These are phyloP conservation scores for Coelinius sp. DNA, from an alignment of 2,888 invertebrate genomes.

Conservation along the genomic window DNA sequence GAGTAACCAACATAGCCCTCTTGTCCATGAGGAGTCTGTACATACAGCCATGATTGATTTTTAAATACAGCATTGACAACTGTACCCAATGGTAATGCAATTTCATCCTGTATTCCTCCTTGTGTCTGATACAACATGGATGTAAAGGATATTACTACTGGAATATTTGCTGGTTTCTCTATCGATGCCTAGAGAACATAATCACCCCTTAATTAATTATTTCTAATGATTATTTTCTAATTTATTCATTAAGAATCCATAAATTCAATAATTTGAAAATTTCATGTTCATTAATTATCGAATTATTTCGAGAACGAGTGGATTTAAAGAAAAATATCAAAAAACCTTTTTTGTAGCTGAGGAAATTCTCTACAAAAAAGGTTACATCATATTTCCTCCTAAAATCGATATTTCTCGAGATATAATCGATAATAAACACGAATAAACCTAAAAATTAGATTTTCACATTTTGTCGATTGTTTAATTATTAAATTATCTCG, in stretches of 20 bases:
- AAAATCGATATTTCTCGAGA: too few species aligned
- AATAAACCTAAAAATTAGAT: too few species aligned
- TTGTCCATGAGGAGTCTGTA: constrained; percentile 87
- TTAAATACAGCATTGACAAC: constrained; percentile 91
- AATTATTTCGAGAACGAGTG: too few species aligned
- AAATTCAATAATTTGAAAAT: too few species aligned
- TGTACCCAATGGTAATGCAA: constrained; percentile 83
- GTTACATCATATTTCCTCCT: too few species aligned
- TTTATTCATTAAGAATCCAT: background rate
- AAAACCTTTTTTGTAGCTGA: too few species aligned
- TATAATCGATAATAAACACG: background rate
- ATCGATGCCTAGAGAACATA: constrained; percentile 86
- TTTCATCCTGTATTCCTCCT: constrained; percentile 79
- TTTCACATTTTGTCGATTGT: too few species aligned
- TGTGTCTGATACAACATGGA: constrained; percentile 83
- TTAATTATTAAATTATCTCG: too few species aligned
- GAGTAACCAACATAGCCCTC: constrained; percentile 86
- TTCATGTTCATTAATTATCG: too few species aligned
- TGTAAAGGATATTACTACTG: constrained; percentile 84
- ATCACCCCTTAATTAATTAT: constrained; percentile 54
- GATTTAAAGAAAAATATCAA: too few species aligned
- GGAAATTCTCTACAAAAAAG: too few species aligned
- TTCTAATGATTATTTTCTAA: background rate
- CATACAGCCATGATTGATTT: constrained; percentile 87
- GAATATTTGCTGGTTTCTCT: constrained; percentile 87